These are phyloP conservation scores for Drosophila pachea DNA, from an alignment of 1,140 invertebrate genomes.

Conservation along the genomic window DNA sequence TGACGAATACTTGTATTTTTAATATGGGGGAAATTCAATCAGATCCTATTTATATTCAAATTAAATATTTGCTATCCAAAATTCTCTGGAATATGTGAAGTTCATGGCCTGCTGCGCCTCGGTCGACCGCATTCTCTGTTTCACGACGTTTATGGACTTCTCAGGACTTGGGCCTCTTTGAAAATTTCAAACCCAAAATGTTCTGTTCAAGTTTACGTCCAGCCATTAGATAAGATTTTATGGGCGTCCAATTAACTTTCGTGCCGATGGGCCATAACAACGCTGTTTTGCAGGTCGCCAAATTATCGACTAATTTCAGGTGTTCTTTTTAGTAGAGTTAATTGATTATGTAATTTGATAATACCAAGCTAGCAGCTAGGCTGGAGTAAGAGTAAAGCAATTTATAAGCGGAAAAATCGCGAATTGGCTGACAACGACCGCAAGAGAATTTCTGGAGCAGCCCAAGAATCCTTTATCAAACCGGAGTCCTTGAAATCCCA, in stretches of 20 bases:
- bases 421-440: not conserved
- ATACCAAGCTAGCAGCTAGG: not conserved
- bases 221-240: constrained; percentile 1
- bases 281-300: not conserved
- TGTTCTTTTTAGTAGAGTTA: not conserved
- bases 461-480: not conserved
- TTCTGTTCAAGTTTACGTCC: too few species aligned
- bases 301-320: constrained; percentile 1
- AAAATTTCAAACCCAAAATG: too few species aligned
- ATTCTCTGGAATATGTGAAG: not conserved
- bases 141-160: too few species aligned
- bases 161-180: too few species aligned
- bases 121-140: too few species aligned
- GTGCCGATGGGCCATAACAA: not conserved
- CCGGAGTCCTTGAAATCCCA: constrained; percentile 3
- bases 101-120: too few species aligned
- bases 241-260: constrained; percentile 8
- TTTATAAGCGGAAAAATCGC: not conserved
- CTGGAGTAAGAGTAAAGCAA: constrained; percentile 12
- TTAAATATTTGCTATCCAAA: constrained; percentile 5
- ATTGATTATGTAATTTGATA: constrained; percentile 28
- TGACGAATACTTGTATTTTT: constrained; percentile 47
- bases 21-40: constrained; percentile 52
- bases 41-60: constrained; percentile 4
- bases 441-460: constrained; percentile 27